These are phyloP conservation scores for Chascanopsetta lugubris DNA, from an alignment of 2,113 vertebrate species.

Conservation along the genomic window DNA sequence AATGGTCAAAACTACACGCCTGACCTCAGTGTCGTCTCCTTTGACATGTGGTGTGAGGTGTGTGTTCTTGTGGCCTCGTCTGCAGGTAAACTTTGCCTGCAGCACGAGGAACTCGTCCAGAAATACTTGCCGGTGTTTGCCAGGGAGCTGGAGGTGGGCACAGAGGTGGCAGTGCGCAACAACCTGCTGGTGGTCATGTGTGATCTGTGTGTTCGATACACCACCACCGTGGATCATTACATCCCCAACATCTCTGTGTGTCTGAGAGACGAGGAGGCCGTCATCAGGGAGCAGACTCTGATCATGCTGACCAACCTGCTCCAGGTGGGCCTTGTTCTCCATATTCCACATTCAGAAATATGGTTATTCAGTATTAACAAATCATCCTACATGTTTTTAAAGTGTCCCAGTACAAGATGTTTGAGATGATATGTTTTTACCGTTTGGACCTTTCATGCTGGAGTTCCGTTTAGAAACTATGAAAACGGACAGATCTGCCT, in stretches of 20 bases:
- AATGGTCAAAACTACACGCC: too few species aligned
- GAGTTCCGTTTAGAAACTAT: too few species aligned
- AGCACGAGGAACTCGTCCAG: conserved; percentile 89
- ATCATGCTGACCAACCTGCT: conserved; percentile 94
- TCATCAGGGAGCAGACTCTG: conserved; percentile 91
- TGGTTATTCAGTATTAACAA: too few species aligned
- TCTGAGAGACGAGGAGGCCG: conserved; percentile 83
- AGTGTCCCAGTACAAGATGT: too few species aligned
- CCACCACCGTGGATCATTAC: conserved; percentile 88
- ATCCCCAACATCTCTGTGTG: conserved; percentile 88
- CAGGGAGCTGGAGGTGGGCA: conserved; percentile 88
- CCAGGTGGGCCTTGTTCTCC: conserved; percentile 78
- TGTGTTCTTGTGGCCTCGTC: background rate
- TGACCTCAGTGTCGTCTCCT: too few species aligned
- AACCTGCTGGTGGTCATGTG: conserved; percentile 90
- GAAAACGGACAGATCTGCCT: too few species aligned
- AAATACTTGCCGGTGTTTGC: conserved; percentile 88
- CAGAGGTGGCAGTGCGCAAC: conserved; percentile 85
- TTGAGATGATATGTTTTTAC: too few species aligned
- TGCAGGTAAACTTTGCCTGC: conserved; percentile 92
- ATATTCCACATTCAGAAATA: background rate
- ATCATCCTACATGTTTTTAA: too few species aligned
- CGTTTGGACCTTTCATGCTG: too few species aligned
- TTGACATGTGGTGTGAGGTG: background rate
- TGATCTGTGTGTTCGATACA: conserved; percentile 93